A percentile compares a stretch with the other conserved stretches of the same genome.
Evolutionary conservation across 2,113 vertebrate genomes (phyloP).

Genomic region (Rhinopomastus cyanomelas): DNA sequence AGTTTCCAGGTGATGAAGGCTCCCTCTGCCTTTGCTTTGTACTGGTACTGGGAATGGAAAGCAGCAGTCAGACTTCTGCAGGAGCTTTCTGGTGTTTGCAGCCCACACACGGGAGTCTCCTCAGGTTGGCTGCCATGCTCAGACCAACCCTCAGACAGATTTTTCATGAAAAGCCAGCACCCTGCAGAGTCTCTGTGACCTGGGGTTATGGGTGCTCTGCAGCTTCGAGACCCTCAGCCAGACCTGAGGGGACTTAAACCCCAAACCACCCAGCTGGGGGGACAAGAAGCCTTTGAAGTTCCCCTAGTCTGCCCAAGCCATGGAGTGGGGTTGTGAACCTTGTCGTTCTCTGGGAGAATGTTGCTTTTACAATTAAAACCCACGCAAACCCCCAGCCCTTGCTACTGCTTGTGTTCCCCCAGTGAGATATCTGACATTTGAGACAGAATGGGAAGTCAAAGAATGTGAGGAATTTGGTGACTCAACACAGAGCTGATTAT

Average conservation of each 20-base stretch:
- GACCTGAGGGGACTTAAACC: neutral
- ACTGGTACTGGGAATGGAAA: neutral
- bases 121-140: neutral
- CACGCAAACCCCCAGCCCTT: slow-evolving; percentile 38
- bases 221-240: neutral
- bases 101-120: neutral
- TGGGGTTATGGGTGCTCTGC: neutral
- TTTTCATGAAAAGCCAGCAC: neutral
- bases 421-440: slow-evolving; percentile 77
- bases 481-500: slow-evolving; percentile 77
- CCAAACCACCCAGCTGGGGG: neutral
- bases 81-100: neutral
- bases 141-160: neutral
- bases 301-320: neutral
- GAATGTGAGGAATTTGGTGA: slow-evolving; percentile 89
- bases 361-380: slow-evolving; percentile 58
- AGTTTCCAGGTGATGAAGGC: neutral
- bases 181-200: neutral
- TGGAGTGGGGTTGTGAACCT: slow-evolving; percentile 26
- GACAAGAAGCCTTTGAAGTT: slow-evolving; percentile 23
- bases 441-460: slow-evolving; percentile 75
- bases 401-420: slow-evolving; percentile 54
- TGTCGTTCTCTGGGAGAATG: slow-evolving; percentile 31
- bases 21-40: neutral
- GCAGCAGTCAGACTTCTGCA: neutral